Percentiles rank a stretch among this genome's conserved stretches.
Conservation (phyloP, 2,797 vertebrate species). For the Spea hammondii region DNA sequence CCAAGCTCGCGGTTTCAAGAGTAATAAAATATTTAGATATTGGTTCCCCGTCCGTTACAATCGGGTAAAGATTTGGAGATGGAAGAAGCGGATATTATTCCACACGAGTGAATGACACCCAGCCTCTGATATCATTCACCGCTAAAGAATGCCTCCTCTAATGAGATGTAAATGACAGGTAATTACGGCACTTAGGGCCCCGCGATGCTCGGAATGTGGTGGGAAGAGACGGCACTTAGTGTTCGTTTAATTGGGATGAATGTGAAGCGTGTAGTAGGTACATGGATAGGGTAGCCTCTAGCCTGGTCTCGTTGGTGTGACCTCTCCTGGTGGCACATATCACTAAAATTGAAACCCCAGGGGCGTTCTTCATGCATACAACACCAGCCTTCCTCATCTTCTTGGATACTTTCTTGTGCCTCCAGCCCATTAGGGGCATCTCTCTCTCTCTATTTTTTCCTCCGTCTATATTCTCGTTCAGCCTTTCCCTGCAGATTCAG, state of each 20-base stretch:
- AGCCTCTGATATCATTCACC: slow-evolving; percentile 24
- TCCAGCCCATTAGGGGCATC: not conserved
- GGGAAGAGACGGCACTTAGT: slow-evolving; percentile 4
- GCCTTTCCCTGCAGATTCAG: not conserved
- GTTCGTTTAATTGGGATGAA: slow-evolving; percentile 3
- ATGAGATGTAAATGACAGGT: slow-evolving; percentile 49
- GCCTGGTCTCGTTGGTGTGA: not conserved
- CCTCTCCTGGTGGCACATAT: slow-evolving; percentile 3
- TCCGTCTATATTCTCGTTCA: not conserved
- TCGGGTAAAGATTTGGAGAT: slow-evolving; percentile 24
- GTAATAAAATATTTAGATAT: slow-evolving; percentile 20
- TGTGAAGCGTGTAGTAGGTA: too few species aligned
- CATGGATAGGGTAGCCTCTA: not conserved
- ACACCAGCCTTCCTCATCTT: not conserved
- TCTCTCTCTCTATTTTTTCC: not conserved
- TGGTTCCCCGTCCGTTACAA: not conserved
- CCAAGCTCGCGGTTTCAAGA: slow-evolving; percentile 5
- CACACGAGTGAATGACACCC: slow-evolving; percentile 13
- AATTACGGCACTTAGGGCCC: slow-evolving; percentile 44
- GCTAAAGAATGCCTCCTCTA: slow-evolving; percentile 18
- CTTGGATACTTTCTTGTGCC: not conserved
- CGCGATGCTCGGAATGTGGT: slow-evolving; percentile 27
- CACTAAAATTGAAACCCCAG: not conserved
- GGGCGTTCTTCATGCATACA: not conserved
- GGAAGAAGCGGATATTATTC: slow-evolving; percentile 11